phyloP scores from a whole-genome alignment of 2,888 invertebrate genomes.

The Drosophila atripex region DNA sequence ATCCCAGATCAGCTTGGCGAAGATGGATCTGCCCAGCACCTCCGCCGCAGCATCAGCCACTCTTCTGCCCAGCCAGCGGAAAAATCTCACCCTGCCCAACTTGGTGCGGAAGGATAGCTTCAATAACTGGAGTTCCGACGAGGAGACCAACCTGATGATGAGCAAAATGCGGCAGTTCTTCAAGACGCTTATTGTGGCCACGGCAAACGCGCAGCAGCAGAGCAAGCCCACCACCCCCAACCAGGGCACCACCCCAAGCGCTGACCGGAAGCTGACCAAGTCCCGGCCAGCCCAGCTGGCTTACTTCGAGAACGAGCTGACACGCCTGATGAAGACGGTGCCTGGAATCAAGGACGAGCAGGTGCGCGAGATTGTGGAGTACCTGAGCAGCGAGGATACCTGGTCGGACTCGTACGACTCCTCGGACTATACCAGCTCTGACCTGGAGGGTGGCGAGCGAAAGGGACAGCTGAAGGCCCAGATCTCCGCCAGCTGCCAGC shows the following conservation, averaged over 20 bases:
- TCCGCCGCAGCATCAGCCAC: constrained; percentile 31
- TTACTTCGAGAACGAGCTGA: constrained; percentile 95
- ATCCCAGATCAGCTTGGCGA: constrained; percentile 30
- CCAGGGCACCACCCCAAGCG: constrained; percentile 74
- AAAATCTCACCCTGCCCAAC: constrained; percentile 59
- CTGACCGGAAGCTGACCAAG: constrained; percentile 63
- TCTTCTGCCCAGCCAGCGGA: constrained; percentile 5
- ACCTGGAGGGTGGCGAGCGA: constrained; percentile 88
- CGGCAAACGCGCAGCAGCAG: constrained; percentile 84
- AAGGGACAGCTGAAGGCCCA: constrained; percentile 91
- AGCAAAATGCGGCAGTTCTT: constrained; percentile 96
- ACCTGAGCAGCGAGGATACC: constrained; percentile 95
- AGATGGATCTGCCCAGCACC: constrained; percentile 54
- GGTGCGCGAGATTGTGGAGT: constrained; percentile 95
- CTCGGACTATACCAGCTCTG: constrained; percentile 95
- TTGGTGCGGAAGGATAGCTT: constrained; percentile 94
- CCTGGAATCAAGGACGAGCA: constrained; percentile 95
- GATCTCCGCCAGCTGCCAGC: constrained; percentile 94
- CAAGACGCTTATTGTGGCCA: constrained; percentile 93
- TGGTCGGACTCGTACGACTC: constrained; percentile 97
- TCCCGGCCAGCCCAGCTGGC: constrained; percentile 93
- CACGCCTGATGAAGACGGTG: constrained; percentile 95
- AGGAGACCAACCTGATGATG: constrained; percentile 97
- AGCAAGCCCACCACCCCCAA: constrained; percentile 78
- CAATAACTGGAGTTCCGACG: constrained; percentile 97